Conservation (phyloP, 2,113 vertebrate genomes). For the Halichoeres trimaculatus region DNA sequence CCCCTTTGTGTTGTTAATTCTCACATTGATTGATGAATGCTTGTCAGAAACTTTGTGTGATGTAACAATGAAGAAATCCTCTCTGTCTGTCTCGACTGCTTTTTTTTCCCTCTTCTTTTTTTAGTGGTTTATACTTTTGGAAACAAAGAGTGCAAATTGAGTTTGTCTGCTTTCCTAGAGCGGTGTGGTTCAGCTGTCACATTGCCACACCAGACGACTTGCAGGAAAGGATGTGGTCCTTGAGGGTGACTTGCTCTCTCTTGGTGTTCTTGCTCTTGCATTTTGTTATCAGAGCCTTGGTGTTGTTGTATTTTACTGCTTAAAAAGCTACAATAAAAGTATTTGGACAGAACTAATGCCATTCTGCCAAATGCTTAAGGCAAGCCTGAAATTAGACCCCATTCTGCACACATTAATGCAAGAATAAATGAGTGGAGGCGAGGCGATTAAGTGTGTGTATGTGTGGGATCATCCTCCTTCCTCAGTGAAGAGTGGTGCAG, state of each 20-base stretch:
- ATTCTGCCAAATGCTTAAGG: conserved; percentile 26
- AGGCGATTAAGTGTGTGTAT: neutral
- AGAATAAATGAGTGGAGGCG: conserved; percentile 15
- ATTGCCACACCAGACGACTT: conserved; percentile 62
- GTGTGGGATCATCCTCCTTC: neutral
- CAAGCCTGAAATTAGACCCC: neutral
- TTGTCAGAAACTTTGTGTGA: conserved; percentile 28
- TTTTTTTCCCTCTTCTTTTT: neutral
- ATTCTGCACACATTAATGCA: conserved; percentile 27
- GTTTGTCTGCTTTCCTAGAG: conserved; percentile 54
- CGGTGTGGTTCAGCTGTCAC: conserved; percentile 65
- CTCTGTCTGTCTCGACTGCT: conserved; percentile 4
- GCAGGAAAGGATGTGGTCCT: conserved; percentile 61
- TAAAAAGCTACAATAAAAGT: conserved; percentile 12
- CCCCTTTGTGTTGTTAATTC: conserved; percentile 9
- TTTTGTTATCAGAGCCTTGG: conserved; percentile 8
- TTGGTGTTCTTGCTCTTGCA: conserved; percentile 17
- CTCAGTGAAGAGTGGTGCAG: conserved; percentile 13
- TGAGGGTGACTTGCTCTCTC: conserved; percentile 40
- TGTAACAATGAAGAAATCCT: conserved; percentile 42
- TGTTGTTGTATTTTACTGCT: conserved; percentile 13
- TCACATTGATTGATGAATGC: neutral
- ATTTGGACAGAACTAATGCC: conserved; percentile 29
- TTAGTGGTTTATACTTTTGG: conserved; percentile 47
- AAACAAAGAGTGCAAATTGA: conserved; percentile 43